phyloP scores from a whole-genome alignment of 2,113 vertebrate species.

The Cyphomyrus discorhynchus region DNA sequence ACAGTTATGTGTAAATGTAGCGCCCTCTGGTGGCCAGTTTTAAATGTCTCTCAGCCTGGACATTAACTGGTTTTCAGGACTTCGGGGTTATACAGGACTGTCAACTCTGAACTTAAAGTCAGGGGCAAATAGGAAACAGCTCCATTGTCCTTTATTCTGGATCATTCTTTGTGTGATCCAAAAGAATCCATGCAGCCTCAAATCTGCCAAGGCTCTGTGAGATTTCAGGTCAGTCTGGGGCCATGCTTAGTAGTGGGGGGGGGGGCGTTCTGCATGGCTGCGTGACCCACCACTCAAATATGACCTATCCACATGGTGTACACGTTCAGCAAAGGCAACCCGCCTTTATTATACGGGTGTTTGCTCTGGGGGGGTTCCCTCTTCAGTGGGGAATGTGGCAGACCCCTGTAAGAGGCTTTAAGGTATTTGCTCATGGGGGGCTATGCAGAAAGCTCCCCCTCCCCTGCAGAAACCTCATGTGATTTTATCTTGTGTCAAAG shows the following conservation, averaged over 20 bases:
- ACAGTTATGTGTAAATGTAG: neutral
- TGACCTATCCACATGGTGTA: neutral
- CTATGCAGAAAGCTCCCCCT: neutral
- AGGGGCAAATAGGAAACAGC: neutral
- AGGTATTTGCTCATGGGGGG: neutral
- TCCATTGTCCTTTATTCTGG: neutral
- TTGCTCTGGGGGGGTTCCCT: neutral
- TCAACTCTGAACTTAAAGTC: neutral
- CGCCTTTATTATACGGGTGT: neutral
- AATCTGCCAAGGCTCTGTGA: neutral
- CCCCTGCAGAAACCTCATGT: neutral
- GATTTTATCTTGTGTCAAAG: neutral
- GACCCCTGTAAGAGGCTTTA: neutral
- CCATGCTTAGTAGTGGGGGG: neutral
- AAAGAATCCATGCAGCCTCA: neutral
- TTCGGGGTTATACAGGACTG: neutral
- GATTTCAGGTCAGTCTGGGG: neutral
- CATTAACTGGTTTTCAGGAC: neutral
- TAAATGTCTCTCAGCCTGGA: neutral
- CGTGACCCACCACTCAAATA: neutral
- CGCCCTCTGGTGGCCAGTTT: conserved; percentile 12
- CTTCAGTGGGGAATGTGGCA: neutral
- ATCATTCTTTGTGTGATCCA: neutral
- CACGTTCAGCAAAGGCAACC: neutral
- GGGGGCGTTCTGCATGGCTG: neutral